Base-by-base conservation (phyloP, 1,140 invertebrate species). In the Penaeus vannamei region DNA sequence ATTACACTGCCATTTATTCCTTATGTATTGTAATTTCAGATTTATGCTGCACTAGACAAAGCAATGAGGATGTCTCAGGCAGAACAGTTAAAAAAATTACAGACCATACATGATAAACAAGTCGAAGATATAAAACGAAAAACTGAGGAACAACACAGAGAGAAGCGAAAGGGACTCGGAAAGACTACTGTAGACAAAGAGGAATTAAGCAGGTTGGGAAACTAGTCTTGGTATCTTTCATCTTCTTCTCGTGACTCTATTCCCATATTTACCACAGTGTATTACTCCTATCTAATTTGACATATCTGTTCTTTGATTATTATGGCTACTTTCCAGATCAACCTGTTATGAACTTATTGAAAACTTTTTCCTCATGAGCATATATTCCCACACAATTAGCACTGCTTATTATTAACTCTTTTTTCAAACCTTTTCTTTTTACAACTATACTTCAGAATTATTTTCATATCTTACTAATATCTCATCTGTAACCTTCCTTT, bases 101-200 rank as follows among this genome's bases (percentile, higher is more conserved):
- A 95, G 93, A 94, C 94, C 36, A 94, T 95, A 85, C 93, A 97
- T 79, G 96, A 97, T 90, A 94, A 95, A 81, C 96, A 97, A 91
- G 97, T 96, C 32, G 95, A 95, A 61, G 97, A 97, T 90, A 95
- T 98, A 23, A 97, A 97, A 95, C 96, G 96, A 92, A 95, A 95
- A 92, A 93, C 98, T 90, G 96, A 98, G 90, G 95, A 95, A 36
- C 95, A 95, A 89, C 95, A 96, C 85, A 95, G 97, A 90, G 96
- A 97, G 82, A 97, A 98, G 92, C 97, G 98, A 66, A 98, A 98
- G 93, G 95, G 94, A 59, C 93, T 97, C 80, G 95, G 95, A 23
- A 96, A 97, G 91, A 95, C 95, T 89, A 96, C 97, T 92, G 96
- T 95, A 91, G 98, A 99, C 92, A 96, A 98, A 92, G 97, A 98